Percentiles rank a stretch among this genome's conserved stretches.
Conservation (phyloP, 2,888 invertebrate genomes). For the Anaspis maculata region DNA sequence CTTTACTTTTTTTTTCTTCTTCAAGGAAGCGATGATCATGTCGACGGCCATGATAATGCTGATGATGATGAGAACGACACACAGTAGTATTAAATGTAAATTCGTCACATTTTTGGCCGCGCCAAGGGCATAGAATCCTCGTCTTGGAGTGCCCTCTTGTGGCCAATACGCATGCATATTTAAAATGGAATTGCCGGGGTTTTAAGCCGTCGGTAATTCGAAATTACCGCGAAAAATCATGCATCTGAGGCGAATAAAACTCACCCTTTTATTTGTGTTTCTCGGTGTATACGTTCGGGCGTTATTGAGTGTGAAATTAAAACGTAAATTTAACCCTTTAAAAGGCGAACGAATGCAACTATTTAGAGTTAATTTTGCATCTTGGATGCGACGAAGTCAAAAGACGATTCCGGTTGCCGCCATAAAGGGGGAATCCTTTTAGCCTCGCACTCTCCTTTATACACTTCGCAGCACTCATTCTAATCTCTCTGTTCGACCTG, state of each 20-base stretch:
- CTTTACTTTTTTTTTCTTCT: too few species aligned
- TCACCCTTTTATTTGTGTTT: constrained; percentile 36
- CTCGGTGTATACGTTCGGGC: constrained; percentile 28
- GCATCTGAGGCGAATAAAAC: constrained; percentile 40
- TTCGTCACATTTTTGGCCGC: constrained; percentile 11
- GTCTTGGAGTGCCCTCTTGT: constrained; percentile 35
- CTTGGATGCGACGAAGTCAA: constrained; percentile 18
- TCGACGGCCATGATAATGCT: too few species aligned
- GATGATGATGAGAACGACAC: too few species aligned
- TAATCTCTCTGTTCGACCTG: too few species aligned
- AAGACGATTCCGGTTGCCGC: too few species aligned
- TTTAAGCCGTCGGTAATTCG: constrained; percentile 34
- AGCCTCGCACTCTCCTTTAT: too few species aligned
- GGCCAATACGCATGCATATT: constrained; percentile 40
- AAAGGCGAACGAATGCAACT: constrained; percentile 31
- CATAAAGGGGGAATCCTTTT: too few species aligned
- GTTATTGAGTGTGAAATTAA: constrained; percentile 46
- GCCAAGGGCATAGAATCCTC: too few species aligned
- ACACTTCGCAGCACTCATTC: too few species aligned
- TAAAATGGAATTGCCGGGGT: constrained; percentile 28
- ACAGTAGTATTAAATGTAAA: too few species aligned
- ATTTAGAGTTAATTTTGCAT: constrained; percentile 32
- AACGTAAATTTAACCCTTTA: constrained; percentile 40
- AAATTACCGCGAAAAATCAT: constrained; percentile 39
- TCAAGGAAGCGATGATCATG: too few species aligned